Conservation (phyloP, 2,888 invertebrate genomes). For the Epirrhoe alternata region DNA sequence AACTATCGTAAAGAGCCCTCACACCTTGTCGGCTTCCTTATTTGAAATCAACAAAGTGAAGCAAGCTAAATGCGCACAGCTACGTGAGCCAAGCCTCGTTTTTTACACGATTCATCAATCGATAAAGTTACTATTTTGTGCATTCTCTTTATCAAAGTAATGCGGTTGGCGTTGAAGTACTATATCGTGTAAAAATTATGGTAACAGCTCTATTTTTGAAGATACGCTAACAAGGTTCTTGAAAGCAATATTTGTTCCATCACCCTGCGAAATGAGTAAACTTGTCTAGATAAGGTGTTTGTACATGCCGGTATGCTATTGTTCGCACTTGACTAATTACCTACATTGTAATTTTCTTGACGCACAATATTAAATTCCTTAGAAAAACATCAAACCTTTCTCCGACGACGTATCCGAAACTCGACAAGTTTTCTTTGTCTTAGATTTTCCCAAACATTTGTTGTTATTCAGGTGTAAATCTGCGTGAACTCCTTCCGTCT, state of each 20-base stretch:
- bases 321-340: conserved; percentile 59
- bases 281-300: conserved; percentile 82
- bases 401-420: background rate
- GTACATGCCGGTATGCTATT: conserved; percentile 63
- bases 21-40: too few species aligned
- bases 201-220: conserved; percentile 61
- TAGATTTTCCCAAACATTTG: conserved; percentile 19
- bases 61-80: too few species aligned
- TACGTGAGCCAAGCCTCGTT: too few species aligned
- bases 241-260: conserved; percentile 70
- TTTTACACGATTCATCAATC: too few species aligned
- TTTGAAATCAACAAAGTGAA: too few species aligned
- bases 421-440: background rate
- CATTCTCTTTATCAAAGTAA: background rate
- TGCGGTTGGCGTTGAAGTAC: background rate
- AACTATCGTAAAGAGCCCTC: too few species aligned
- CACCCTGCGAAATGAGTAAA: conserved; percentile 66
- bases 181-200: conserved; percentile 39
- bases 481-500: conserved; percentile 45
- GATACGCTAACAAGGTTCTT: conserved; percentile 65
- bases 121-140: background rate
- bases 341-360: conserved; percentile 43
- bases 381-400: conserved; percentile 31
- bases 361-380: conserved; percentile 28
- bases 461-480: conserved; percentile 54